These are phyloP conservation scores for Helarctos malayanus DNA, from an alignment of 2,797 vertebrate genomes.

Conservation along the genomic window DNA sequence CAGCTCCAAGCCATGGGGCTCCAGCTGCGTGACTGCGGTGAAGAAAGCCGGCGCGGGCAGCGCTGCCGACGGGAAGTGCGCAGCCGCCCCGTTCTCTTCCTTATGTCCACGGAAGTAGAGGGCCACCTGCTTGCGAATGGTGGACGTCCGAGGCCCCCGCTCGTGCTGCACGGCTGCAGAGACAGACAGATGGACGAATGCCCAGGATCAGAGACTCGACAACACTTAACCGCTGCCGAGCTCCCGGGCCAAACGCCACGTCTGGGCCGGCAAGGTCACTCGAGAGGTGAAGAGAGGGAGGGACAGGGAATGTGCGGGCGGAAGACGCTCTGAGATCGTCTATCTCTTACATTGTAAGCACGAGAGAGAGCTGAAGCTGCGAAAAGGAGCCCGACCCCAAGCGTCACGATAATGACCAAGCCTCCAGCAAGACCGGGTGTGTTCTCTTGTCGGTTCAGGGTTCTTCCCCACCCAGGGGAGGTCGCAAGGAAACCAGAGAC, in stretches of 20 bases:
- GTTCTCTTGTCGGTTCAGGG: background rate
- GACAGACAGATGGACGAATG: slow-evolving; percentile 8
- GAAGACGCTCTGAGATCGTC: background rate
- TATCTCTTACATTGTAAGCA: background rate
- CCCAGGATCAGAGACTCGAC: background rate
- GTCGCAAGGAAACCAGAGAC: background rate
- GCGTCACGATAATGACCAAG: background rate
- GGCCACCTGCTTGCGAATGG: slow-evolving; percentile 99
- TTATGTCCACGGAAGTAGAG: slow-evolving; percentile 99
- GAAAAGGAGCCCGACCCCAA: background rate
- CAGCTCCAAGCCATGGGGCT: slow-evolving; percentile 97
- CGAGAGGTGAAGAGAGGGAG: background rate
- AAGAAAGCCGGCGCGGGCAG: slow-evolving; percentile 97
- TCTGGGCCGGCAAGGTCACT: background rate
- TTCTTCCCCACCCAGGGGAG: background rate
- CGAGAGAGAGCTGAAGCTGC: background rate
- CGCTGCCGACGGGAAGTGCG: slow-evolving; percentile 94
- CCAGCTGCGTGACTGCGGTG: slow-evolving; percentile 97
- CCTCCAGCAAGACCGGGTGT: background rate
- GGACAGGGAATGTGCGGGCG: background rate
- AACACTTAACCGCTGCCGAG: background rate
- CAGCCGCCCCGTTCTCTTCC: slow-evolving; percentile 94
- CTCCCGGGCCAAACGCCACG: background rate
- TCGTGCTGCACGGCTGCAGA: slow-evolving; percentile 98
- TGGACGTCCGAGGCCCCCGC: slow-evolving; percentile 97